Percentiles rank a stretch among this genome's conserved stretches.
Evolutionary conservation across 1,140 invertebrate species (phyloP).

Genomic region (Mizuhopecten yessoensis): DNA sequence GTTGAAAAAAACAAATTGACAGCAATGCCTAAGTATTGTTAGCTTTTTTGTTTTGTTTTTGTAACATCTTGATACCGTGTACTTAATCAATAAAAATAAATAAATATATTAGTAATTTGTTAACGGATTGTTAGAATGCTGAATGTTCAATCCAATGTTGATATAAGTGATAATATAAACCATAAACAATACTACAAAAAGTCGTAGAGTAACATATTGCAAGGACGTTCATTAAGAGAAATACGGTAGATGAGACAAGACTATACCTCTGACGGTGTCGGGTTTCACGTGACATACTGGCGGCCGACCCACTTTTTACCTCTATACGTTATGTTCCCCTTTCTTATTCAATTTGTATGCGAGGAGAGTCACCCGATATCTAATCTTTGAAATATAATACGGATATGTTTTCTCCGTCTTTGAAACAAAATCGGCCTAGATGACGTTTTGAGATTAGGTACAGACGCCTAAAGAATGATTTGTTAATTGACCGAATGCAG

Average conservation of each 20-base stretch:
- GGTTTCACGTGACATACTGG: neutral
- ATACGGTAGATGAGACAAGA: neutral
- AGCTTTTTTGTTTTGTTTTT: too few species aligned
- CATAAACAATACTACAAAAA: too few species aligned
- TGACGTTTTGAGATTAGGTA: neutral
- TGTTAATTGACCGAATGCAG: neutral
- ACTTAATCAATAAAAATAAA: too few species aligned
- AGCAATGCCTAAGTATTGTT: too few species aligned
- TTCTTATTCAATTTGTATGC: slow-evolving; percentile 36
- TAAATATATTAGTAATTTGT: too few species aligned
- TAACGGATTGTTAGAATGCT: too few species aligned
- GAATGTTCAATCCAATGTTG: too few species aligned
- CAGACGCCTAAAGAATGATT: neutral
- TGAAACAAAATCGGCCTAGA: slow-evolving; percentile 38
- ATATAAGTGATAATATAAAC: too few species aligned
- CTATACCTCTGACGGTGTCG: neutral
- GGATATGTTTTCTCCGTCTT: slow-evolving; percentile 9
- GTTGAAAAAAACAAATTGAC: too few species aligned
- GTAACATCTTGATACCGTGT: too few species aligned
- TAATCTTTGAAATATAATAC: slow-evolving; percentile 30
- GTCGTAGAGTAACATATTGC: neutral
- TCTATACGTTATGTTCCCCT: neutral
- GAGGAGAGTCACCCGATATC: neutral
- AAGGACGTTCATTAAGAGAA: neutral
- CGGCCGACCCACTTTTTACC: neutral